Conservation (phyloP, 2,797 vertebrate genomes). For the Carcharodon carcharias region DNA sequence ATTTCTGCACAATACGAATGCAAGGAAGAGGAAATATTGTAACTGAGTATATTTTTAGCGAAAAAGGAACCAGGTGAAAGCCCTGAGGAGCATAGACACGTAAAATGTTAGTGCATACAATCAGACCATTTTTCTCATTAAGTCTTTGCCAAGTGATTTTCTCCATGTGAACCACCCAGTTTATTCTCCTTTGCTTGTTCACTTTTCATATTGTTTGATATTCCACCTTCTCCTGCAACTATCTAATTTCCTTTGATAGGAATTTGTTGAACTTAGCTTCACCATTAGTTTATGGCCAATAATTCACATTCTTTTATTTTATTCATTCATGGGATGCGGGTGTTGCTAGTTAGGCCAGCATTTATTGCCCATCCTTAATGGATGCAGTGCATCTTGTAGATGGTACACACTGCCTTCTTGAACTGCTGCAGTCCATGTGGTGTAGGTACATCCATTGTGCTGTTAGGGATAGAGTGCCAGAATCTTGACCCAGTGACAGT, state of each 20-base stretch:
- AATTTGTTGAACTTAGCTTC: neutral
- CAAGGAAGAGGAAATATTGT: neutral
- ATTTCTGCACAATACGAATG: too few species aligned
- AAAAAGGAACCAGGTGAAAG: neutral
- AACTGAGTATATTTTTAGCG: neutral
- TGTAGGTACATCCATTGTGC: too few species aligned
- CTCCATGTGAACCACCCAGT: neutral
- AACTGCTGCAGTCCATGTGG: too few species aligned
- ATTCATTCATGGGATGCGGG: too few species aligned
- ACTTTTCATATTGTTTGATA: neutral
- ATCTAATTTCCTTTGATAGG: neutral
- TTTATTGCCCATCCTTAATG: too few species aligned
- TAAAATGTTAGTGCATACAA: neutral
- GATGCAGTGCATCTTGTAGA: too few species aligned
- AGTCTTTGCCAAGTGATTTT: neutral
- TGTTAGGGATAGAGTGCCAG: too few species aligned
- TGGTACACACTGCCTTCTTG: too few species aligned
- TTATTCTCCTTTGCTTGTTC: neutral
- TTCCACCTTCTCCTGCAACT: neutral
- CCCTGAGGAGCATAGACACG: neutral
- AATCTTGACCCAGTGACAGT: too few species aligned
- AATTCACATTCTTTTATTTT: neutral
- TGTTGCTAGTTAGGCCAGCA: too few species aligned
- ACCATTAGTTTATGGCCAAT: neutral
- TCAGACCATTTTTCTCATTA: neutral